Evolutionary conservation across 2,797 vertebrate genomes (phyloP).

Genomic region (Scleropages formosus): DNA sequence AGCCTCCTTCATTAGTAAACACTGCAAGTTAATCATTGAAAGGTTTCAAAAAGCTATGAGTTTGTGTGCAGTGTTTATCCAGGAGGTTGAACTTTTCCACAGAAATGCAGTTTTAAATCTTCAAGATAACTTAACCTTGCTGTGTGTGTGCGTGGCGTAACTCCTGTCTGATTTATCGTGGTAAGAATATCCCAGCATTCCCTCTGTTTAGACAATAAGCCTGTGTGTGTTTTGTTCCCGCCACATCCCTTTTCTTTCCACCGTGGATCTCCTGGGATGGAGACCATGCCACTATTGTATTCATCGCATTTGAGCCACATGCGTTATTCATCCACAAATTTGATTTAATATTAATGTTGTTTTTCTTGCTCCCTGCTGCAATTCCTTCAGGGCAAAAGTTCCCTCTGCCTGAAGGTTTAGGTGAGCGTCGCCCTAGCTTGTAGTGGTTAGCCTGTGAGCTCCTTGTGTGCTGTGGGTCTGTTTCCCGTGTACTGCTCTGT

Average conservation of each 20-base stretch:
- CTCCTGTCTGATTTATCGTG: no score
- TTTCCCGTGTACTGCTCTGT: constrained; percentile 29
- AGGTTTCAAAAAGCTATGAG: not conserved
- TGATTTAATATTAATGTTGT: constrained; percentile 54
- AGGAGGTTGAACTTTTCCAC: not conserved
- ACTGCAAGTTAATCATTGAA: not conserved
- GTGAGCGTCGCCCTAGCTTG: constrained; percentile 66
- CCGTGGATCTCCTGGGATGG: not conserved
- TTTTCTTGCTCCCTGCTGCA: constrained; percentile 58
- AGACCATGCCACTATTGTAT: not conserved
- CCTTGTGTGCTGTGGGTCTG: constrained; percentile 57
- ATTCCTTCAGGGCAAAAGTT: constrained; percentile 79
- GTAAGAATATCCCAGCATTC: not conserved
- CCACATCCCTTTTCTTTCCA: not conserved
- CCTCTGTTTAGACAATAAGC: constrained; percentile 23
- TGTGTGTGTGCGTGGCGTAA: not conserved
- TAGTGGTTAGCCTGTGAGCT: constrained; percentile 47
- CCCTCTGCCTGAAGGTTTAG: constrained; percentile 74
- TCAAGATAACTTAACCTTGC: not conserved
- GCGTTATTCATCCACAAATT: constrained; percentile 34
- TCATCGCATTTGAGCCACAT: constrained; percentile 28
- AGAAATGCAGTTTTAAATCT: not conserved
- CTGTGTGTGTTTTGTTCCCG: not conserved
- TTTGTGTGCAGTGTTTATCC: not conserved
- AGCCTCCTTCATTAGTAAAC: not conserved